These are phyloP conservation scores for Brachyalestes nurse DNA, from an alignment of 2,797 vertebrate genomes.

Conservation along the genomic window DNA sequence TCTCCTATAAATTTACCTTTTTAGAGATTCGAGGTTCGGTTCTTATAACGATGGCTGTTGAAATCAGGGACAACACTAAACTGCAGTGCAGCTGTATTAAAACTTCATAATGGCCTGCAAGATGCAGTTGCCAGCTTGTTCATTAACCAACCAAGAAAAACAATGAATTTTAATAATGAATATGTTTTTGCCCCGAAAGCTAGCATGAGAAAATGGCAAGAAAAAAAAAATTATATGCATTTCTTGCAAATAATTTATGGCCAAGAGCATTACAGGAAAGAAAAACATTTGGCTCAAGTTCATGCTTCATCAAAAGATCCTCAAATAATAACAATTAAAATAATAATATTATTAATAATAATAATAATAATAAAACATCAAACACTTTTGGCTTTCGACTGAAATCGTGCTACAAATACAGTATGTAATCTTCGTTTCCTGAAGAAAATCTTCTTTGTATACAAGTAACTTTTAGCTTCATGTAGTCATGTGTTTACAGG, in stretches of 20 bases:
- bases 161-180: neutral
- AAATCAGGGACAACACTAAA: no score
- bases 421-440: slow-evolving; percentile 30
- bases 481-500: neutral
- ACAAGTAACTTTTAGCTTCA: neutral
- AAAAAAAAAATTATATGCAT: neutral
- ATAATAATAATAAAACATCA: neutral
- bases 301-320: slow-evolving; percentile 25
- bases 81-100: neutral
- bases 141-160: neutral
- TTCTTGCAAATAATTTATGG: slow-evolving; percentile 8
- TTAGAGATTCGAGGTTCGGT: no score
- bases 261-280: neutral
- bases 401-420: slow-evolving; percentile 35
- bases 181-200: neutral
- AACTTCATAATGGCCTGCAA: neutral
- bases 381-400: slow-evolving; percentile 30
- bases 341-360: neutral
- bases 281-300: slow-evolving; percentile 27
- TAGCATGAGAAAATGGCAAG: neutral
- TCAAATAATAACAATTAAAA: neutral
- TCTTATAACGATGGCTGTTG: no score
- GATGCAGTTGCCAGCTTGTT: slow-evolving; percentile 12
- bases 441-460: slow-evolving; percentile 7
- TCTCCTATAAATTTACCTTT: no score